A percentile compares a stretch with the other conserved stretches of the same genome.
Conservation (phyloP, 1,140 invertebrate genomes). For the Charaxes varanes region DNA sequence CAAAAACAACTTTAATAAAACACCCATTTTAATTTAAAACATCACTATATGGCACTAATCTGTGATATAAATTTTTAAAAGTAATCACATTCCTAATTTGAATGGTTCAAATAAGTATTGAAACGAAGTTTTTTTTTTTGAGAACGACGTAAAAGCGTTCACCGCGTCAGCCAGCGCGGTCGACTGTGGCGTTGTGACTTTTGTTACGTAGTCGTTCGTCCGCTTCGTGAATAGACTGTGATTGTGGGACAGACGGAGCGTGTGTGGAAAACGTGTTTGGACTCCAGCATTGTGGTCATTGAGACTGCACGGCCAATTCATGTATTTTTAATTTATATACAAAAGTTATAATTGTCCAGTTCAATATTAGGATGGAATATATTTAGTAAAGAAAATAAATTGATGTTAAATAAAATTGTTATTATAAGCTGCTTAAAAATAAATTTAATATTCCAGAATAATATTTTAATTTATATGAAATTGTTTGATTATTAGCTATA, state of each 20-base stretch:
- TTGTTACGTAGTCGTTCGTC: slow-evolving; percentile 27
- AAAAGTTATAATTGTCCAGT: too few relatives aligned
- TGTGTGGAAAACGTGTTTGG: slow-evolving; percentile 62
- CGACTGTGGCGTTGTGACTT: slow-evolving; percentile 45
- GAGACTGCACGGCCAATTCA: slow-evolving; percentile 12
- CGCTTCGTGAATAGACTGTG: slow-evolving; percentile 48
- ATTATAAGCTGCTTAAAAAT: too few relatives aligned
- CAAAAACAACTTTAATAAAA: slow-evolving; percentile 52
- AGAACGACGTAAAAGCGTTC: slow-evolving; percentile 30
- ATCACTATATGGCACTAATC: slow-evolving; percentile 68
- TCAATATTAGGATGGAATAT: too few relatives aligned
- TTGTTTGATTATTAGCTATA: too few relatives aligned
- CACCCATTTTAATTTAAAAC: slow-evolving; percentile 58
- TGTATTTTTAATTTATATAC: slow-evolving; percentile 1
- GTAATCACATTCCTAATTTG: slow-evolving; percentile 53
- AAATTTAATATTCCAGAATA: too few relatives aligned
- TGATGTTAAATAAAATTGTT: too few relatives aligned
- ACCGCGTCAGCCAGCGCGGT: slow-evolving; percentile 56
- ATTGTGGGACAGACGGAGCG: slow-evolving; percentile 55
- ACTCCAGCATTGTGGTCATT: slow-evolving; percentile 28
- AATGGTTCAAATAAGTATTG: slow-evolving; percentile 16
- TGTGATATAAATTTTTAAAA: slow-evolving; percentile 14
- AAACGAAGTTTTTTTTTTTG: slow-evolving; percentile 6
- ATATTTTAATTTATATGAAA: too few relatives aligned
- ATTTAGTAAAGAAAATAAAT: too few relatives aligned